phyloP scores from a whole-genome alignment of 1,140 invertebrate species.

The Papilio polytes region DNA sequence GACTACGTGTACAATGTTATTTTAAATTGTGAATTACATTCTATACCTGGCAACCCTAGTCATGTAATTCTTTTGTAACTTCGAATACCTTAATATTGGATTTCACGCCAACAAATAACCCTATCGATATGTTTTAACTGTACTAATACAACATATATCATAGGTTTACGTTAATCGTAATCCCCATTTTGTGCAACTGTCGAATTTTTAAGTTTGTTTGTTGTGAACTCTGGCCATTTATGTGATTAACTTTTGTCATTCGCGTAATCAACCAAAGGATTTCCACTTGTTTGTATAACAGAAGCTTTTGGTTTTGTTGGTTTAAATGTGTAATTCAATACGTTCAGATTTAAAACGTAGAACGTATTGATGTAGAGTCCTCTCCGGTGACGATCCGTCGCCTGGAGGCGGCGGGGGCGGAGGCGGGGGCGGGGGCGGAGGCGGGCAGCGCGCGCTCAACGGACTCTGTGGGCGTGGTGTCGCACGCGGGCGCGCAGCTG shows the following conservation, averaged over 20 bases:
- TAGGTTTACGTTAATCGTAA: background rate
- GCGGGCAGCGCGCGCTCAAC: conserved; percentile 59
- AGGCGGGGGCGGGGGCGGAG: conserved; percentile 13
- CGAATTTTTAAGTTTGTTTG: background rate
- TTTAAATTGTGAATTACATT: background rate
- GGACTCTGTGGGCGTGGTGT: conserved; percentile 66
- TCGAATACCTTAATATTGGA: background rate
- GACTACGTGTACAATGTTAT: background rate
- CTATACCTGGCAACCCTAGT: background rate
- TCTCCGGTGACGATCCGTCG: conserved; percentile 50
- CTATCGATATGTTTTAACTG: background rate
- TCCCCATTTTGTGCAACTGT: background rate
- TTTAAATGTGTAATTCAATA: background rate
- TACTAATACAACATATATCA: background rate
- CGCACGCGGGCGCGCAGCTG: conserved; percentile 45
- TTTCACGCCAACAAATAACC: background rate
- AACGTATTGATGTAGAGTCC: conserved; percentile 43
- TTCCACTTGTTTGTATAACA: too few species aligned
- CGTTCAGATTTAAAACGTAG: background rate
- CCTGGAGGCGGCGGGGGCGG: background rate
- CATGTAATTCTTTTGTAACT: background rate
- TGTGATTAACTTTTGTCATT: conserved; percentile 13
- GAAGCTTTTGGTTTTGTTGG: too few species aligned
- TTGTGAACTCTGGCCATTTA: background rate
- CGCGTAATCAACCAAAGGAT: background rate